Evolutionary conservation across 2,797 vertebrate genomes (phyloP).

Genomic region (Channa striata): DNA sequence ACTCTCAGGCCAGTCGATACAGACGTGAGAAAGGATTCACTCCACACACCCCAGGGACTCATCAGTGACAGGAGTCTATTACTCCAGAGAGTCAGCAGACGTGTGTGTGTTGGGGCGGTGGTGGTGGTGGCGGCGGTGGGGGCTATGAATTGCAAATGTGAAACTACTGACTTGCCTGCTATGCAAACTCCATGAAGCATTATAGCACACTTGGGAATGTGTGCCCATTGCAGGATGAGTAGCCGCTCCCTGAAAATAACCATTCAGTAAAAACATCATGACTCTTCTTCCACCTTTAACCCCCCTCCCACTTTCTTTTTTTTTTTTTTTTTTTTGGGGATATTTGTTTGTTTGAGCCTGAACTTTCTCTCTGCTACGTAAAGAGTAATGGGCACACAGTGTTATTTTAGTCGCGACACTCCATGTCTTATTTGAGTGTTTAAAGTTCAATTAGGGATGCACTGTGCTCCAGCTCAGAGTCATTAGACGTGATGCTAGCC

Average conservation of each 20-base stretch:
- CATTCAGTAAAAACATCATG: slow-evolving; percentile 29
- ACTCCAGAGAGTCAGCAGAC: slow-evolving; percentile 55
- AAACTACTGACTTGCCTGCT: slow-evolving; percentile 65
- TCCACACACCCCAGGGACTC: slow-evolving; percentile 64
- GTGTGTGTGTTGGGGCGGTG: slow-evolving; percentile 18
- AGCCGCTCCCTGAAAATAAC: slow-evolving; percentile 34
- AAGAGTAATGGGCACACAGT: slow-evolving; percentile 36
- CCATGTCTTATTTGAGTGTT: slow-evolving; percentile 41
- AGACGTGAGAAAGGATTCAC: slow-evolving; percentile 71
- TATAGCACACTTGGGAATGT: slow-evolving; percentile 60
- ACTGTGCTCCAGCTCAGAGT: slow-evolving; percentile 46
- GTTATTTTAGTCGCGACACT: slow-evolving; percentile 43
- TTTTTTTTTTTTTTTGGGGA: slow-evolving; percentile 4
- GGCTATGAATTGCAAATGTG: slow-evolving; percentile 76
- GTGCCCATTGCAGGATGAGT: slow-evolving; percentile 33
- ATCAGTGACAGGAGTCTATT: slow-evolving; percentile 78
- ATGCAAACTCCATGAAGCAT: slow-evolving; percentile 69
- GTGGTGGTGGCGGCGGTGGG: no score
- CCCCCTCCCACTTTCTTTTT: no score
- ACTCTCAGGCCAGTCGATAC: slow-evolving; percentile 66
- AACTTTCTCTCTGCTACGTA: slow-evolving; percentile 33
- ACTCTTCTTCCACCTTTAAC: slow-evolving; percentile 30
- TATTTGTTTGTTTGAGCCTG: slow-evolving; percentile 28
- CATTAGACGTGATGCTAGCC: slow-evolving; percentile 53
- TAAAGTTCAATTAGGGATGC: slow-evolving; percentile 68